Conservation (phyloP, 2,113 vertebrate species). For the Oxyruncus cristatus region DNA sequence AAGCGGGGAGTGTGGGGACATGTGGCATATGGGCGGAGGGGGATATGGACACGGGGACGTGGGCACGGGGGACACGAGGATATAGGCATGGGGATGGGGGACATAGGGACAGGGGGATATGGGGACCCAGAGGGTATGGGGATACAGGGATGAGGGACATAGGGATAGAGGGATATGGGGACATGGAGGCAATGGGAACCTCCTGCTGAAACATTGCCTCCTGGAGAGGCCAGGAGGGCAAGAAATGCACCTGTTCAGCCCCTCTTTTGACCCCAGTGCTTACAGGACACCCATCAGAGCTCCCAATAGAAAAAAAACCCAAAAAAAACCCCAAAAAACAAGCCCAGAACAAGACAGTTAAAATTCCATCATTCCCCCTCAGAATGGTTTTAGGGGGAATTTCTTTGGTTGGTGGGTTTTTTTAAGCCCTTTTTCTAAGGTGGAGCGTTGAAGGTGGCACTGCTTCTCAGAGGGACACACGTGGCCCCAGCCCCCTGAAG, state of each 20-base stretch:
- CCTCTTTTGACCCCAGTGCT: not conserved
- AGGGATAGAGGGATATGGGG: not conserved
- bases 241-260: rapidly evolving
- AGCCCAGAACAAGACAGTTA: too few species aligned
- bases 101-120: not conserved
- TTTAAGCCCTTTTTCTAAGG: not conserved
- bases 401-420: not conserved
- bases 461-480: rapidly evolving
- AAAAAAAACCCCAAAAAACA: too few species aligned
- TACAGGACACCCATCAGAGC: too few species aligned
- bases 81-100: not conserved
- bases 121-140: too few species aligned
- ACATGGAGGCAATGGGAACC: not conserved
- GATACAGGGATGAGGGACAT: too few species aligned
- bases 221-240: not conserved
- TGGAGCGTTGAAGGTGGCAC: not conserved
- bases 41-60: too few species aligned
- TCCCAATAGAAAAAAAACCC: not conserved
- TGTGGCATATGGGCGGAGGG: not conserved
- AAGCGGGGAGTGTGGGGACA: not conserved
- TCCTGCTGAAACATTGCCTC: not conserved
- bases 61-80: not conserved
- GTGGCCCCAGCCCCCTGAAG: rapidly evolving
- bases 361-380: not conserved
- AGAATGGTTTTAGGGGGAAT: not conserved